Evolutionary conservation across 2,888 invertebrate species (phyloP).

Genomic region (Geophilus truncorum): DNA sequence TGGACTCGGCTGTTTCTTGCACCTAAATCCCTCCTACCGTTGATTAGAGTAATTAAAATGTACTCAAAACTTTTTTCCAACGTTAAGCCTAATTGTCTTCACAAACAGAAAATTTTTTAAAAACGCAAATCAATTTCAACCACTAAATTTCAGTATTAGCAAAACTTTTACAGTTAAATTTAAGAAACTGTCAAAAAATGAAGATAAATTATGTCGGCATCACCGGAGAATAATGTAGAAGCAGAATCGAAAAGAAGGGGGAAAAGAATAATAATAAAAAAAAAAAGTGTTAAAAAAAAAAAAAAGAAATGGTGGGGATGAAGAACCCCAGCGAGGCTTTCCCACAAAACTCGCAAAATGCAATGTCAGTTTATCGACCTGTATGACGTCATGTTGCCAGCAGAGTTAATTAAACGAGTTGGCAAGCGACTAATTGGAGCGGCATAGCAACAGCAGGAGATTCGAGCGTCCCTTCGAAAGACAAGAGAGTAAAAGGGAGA

Average conservation of each 20-base stretch:
- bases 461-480: not conserved
- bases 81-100: not conserved
- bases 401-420: slow-evolving; percentile 20
- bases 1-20: not conserved
- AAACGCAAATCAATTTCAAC: not conserved
- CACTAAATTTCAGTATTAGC: not conserved
- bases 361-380: slow-evolving; percentile 3
- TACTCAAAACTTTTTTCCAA: not conserved
- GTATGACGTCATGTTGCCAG: slow-evolving; percentile 3
- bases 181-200: slow-evolving; percentile 7
- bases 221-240: not conserved
- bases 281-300: not conserved
- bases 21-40: not conserved
- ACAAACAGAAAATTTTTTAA: not conserved
- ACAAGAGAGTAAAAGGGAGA: not conserved
- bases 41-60: not conserved
- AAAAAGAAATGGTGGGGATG: not conserved
- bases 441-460: slow-evolving; percentile 22
- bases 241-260: not conserved
- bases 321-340: not conserved
- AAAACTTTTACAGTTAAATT: not conserved
- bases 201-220: slow-evolving; percentile 16
- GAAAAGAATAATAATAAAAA: not conserved
- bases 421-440: slow-evolving; percentile 27
- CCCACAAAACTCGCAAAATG: not conserved